Evolutionary conservation across 2,888 invertebrate species (phyloP).

Genomic region (Amphipyra tragopoginis): DNA sequence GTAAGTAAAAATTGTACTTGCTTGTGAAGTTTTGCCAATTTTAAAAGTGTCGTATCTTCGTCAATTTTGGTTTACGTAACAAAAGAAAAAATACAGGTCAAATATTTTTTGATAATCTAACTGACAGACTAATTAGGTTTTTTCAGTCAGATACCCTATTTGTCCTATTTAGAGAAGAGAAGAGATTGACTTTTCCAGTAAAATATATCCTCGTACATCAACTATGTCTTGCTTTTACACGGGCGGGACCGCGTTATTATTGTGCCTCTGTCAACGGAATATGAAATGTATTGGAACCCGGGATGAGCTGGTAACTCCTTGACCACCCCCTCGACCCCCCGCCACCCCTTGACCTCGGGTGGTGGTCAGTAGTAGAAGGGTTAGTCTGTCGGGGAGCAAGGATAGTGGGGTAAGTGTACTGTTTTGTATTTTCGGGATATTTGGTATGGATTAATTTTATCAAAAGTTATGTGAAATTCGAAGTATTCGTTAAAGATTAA

Average conservation of each 20-base stretch:
- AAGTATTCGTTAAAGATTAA: no score
- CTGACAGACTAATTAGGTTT: no score
- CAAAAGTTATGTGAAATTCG: no score
- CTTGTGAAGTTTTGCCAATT: no score
- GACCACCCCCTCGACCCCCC: constrained; percentile 67
- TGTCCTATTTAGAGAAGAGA: no score
- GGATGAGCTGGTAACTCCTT: constrained; percentile 86
- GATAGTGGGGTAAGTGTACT: constrained; percentile 66
- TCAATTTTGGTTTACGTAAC: no score
- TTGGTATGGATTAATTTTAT: neutral
- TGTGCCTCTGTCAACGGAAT: constrained; percentile 90
- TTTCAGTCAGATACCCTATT: no score
- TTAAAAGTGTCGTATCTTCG: no score
- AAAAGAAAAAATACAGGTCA: no score
- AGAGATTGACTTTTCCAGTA: constrained; percentile 64
- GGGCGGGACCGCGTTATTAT: constrained; percentile 84
- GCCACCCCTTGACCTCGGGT: constrained; percentile 78
- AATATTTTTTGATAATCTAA: no score
- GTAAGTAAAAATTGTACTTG: no score
- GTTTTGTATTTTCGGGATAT: constrained; percentile 21
- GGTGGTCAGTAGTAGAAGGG: constrained; percentile 75
- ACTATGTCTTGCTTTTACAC: constrained; percentile 87
- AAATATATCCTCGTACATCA: constrained; percentile 66
- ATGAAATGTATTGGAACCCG: constrained; percentile 89
- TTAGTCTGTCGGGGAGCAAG: constrained; percentile 56